Conservation (phyloP, 2,888 invertebrate genomes). For the Metalampra italica region DNA sequence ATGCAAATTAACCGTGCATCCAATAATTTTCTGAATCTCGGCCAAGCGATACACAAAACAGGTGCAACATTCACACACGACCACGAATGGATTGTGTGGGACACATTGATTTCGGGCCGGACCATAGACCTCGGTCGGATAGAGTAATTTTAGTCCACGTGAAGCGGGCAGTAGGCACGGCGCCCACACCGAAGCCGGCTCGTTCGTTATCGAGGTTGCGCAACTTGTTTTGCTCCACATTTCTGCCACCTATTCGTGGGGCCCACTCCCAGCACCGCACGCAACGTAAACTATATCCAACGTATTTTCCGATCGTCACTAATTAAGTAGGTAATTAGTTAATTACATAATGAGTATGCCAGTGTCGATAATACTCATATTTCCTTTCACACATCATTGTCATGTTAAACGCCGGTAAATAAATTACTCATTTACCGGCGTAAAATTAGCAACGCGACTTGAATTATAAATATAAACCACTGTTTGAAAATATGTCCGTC, state of each 20-base stretch:
- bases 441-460: slow-evolving; percentile 1
- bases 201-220: slow-evolving; percentile 17
- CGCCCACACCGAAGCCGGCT: slow-evolving; percentile 11
- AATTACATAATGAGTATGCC: background rate
- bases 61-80: background rate
- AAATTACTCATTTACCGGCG: too few relatives aligned
- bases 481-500: background rate
- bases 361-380: background rate
- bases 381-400: slow-evolving; percentile 1
- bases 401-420: background rate
- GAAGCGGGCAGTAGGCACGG: slow-evolving; percentile 11
- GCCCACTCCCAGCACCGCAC: slow-evolving; percentile 14
- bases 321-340: background rate
- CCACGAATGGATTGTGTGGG: background rate
- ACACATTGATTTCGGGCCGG: background rate
- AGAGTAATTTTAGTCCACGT: slow-evolving; percentile 11
- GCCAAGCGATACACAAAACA: slow-evolving; percentile 6
- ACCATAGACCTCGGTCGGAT: background rate
- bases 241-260: slow-evolving; percentile 14
- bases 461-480: slow-evolving; percentile 5
- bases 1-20: background rate
- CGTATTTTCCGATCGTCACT: slow-evolving; percentile 7
- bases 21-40: background rate
- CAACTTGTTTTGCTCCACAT: slow-evolving; percentile 26
- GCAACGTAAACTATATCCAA: slow-evolving; percentile 7